phyloP scores from a whole-genome alignment of 2,888 invertebrate genomes.

The Mesoligia furuncula region DNA sequence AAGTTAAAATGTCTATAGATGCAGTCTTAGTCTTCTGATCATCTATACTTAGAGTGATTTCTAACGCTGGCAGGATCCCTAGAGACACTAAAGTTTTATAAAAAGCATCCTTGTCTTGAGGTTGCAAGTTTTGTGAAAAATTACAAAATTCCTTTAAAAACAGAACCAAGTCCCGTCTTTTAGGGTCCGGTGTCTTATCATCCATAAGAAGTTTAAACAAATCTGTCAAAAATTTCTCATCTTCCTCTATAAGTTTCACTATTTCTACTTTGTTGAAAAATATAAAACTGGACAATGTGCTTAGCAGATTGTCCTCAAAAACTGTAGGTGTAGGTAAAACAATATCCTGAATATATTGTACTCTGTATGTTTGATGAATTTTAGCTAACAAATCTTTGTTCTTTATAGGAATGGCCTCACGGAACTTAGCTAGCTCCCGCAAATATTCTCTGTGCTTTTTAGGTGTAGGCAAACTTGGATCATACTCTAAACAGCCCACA shows the following conservation, averaged over 20 bases:
- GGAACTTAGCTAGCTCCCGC: constrained; percentile 96
- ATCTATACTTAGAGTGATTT: constrained; percentile 97
- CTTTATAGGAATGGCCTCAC: constrained; percentile 98
- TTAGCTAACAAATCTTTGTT: constrained; percentile 98
- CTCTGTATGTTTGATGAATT: constrained; percentile 99
- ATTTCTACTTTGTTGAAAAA: constrained; percentile 99
- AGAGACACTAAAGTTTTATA: constrained; percentile 98
- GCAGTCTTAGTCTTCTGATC: constrained; percentile 98
- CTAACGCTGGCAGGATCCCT: constrained; percentile 96
- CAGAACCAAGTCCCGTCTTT: constrained; percentile 97
- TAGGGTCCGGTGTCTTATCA: constrained; percentile 95
- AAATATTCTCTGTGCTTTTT: constrained; percentile 99
- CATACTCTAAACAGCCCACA: constrained; percentile 99
- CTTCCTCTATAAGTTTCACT: constrained; percentile 99
- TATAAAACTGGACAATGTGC: constrained; percentile 99
- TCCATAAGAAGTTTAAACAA: constrained; percentile 98
- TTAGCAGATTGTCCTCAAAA: constrained; percentile 99
- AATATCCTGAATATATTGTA: constrained; percentile 99
- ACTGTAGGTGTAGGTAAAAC: constrained; percentile 99
- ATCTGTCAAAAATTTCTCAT: constrained; percentile 98
- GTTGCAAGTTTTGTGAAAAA: constrained; percentile 99
- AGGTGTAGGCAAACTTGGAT: constrained; percentile 96
- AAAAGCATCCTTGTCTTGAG: constrained; percentile 98
- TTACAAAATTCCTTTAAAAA: constrained; percentile 99
- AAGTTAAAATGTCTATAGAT: constrained; percentile 99